A percentile compares a stretch with the other conserved stretches of the same genome.
Conservation (phyloP, 2,888 invertebrate species). For the Spisula subtruncata region DNA sequence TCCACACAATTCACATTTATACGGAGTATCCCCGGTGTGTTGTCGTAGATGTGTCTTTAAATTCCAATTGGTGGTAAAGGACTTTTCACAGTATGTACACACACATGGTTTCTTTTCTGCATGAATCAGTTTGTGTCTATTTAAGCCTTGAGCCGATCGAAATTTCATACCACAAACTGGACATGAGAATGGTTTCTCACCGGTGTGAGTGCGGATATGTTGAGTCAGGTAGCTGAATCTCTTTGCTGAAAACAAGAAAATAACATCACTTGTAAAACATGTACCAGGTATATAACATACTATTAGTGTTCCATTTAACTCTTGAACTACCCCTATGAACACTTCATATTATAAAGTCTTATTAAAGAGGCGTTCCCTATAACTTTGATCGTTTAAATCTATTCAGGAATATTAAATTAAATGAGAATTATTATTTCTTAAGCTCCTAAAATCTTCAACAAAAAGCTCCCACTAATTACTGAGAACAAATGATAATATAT, state of each 20-base stretch:
- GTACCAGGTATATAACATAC: too few species aligned
- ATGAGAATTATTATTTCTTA: too few species aligned
- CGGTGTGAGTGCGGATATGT: slow-evolving; percentile 60
- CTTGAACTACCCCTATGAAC: too few species aligned
- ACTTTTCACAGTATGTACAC: slow-evolving; percentile 64
- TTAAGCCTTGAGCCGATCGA: slow-evolving; percentile 45
- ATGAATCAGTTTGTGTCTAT: slow-evolving; percentile 59
- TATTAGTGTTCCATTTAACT: too few species aligned
- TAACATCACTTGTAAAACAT: too few species aligned
- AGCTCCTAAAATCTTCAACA: too few species aligned
- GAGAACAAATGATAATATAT: too few species aligned
- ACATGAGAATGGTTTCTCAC: slow-evolving; percentile 58
- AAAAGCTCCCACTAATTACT: too few species aligned
- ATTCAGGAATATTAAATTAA: too few species aligned
- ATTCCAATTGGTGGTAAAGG: slow-evolving; percentile 65
- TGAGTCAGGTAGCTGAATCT: slow-evolving; percentile 57
- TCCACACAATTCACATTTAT: slow-evolving; percentile 59
- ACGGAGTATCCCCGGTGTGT: slow-evolving; percentile 64
- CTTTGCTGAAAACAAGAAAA: slow-evolving; percentile 64
- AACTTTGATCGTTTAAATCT: too few species aligned
- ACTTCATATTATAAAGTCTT: too few species aligned
- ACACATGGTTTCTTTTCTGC: slow-evolving; percentile 48
- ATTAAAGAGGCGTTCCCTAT: too few species aligned
- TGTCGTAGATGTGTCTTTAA: slow-evolving; percentile 65
- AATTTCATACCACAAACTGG: slow-evolving; percentile 55